These are phyloP conservation scores for Hymenopus coronatus DNA, from an alignment of 2,888 invertebrate genomes.

Conservation along the genomic window DNA sequence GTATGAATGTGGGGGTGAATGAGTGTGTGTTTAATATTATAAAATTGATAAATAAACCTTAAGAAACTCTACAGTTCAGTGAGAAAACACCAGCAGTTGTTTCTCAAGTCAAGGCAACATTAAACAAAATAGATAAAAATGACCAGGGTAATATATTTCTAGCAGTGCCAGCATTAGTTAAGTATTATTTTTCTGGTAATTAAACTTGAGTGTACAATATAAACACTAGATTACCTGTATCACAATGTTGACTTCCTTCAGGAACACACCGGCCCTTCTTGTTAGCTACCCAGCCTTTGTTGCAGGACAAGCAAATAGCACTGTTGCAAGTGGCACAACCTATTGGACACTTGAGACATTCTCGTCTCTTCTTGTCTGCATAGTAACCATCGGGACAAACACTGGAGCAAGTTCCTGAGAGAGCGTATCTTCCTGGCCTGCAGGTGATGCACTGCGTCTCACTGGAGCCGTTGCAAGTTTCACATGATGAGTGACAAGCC, in stretches of 20 bases:
- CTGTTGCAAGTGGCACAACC: slow-evolving; percentile 75
- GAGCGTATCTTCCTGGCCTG: slow-evolving; percentile 66
- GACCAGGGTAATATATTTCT: too few relatives aligned
- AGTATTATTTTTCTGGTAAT: too few relatives aligned
- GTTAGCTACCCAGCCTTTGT: slow-evolving; percentile 70
- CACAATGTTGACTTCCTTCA: slow-evolving; percentile 67
- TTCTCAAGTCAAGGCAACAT: too few relatives aligned
- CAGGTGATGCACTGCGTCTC: slow-evolving; percentile 81
- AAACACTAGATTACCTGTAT: slow-evolving; percentile 62
- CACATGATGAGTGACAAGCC: slow-evolving; percentile 74
- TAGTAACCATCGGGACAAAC: slow-evolving; percentile 71
- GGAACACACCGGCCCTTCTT: slow-evolving; percentile 73
- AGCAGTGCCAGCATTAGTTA: too few relatives aligned
- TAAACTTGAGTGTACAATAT: too few relatives aligned
- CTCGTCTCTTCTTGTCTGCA: slow-evolving; percentile 73
- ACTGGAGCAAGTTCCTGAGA: slow-evolving; percentile 68
- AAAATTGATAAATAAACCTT: too few relatives aligned
- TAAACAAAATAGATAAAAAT: too few relatives aligned
- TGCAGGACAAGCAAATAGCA: slow-evolving; percentile 70
- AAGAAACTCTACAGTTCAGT: too few relatives aligned
- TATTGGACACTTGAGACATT: slow-evolving; percentile 75
- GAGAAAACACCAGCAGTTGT: too few relatives aligned
- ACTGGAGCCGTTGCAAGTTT: slow-evolving; percentile 75
- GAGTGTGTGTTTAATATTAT: too few relatives aligned
- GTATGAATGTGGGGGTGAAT: too few relatives aligned